Base-by-base conservation (phyloP, 1,140 invertebrate genomes). In the Bradynema listronoti region DNA sequence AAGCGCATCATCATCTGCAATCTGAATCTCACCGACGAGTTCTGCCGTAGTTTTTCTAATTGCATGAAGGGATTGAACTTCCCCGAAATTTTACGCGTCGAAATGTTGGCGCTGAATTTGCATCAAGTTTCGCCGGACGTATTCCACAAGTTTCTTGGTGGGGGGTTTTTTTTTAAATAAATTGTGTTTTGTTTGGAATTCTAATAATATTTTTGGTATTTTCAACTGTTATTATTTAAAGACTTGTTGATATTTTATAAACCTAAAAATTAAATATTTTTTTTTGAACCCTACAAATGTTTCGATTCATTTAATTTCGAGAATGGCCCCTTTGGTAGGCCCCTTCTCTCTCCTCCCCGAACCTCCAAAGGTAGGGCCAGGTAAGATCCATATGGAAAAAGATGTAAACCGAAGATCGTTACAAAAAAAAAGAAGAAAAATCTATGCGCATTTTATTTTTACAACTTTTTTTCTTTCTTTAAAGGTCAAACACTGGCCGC, bases 91-190 rank as follows among this genome's bases (percentile, higher is more conserved):
- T 24, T 30, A 11, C 46, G 46, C 11, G 7, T 53, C n/a, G 51
- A 53, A 19, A 53, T 53, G 51, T 19, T 53, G 30, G 51, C 51
- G 16, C 29, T 53, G 33, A 53, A 53, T 19, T 45, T 53, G 32
- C 9, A 11, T 7, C 9, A 43, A 9, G 19, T 53, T 7, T 53
- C 51, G 7, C 51, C 51, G 25, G 51, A 53, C 32, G 51, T 53
- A 7, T 53, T 53, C 25, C 51, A 53, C 27, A 24, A 45, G 11
- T 47, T 47, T 22, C 51, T 50, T 7, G 51, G n/a, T 39, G 36
- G 36, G 36, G n/a, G 14, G 36, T 19, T 14, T 19, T 19, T 14
- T 39, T 19, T 14, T 39, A 14, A 19, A 14, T 19, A 14, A 39
- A 19, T 19, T 14, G 36, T 14, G 14, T 39, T 19, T 14, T 39